Percentiles rank a stretch among this genome's conserved stretches.
Evolutionary conservation across 2,113 vertebrate species (phyloP).

Genomic region (Scomber colias): DNA sequence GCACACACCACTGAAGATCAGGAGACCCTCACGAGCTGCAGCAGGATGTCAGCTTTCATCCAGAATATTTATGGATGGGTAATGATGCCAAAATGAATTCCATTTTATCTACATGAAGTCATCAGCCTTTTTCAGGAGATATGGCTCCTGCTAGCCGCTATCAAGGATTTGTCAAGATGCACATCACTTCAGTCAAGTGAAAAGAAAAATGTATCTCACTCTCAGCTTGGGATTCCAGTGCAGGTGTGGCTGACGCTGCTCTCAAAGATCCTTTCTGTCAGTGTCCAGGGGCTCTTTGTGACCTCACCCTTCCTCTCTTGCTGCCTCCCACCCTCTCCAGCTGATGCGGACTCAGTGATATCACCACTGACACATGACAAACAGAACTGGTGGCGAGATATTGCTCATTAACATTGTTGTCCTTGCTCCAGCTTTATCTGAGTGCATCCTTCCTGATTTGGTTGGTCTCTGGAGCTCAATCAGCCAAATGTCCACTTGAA

Average conservation of each 20-base stretch:
- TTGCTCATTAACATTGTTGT: conserved; percentile 71
- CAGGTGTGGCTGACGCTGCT: conserved; percentile 51
- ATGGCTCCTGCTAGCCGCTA: conserved; percentile 47
- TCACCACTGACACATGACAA: conserved; percentile 50
- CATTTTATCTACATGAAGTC: conserved; percentile 77
- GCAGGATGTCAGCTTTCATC: conserved; percentile 63
- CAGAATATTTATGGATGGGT: conserved; percentile 69
- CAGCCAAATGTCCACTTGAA: conserved; percentile 17
- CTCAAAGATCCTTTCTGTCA: conserved; percentile 58
- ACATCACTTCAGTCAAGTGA: conserved; percentile 40
- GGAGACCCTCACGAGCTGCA: conserved; percentile 29
- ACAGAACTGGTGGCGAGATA: conserved; percentile 41
- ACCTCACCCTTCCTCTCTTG: conserved; percentile 39
- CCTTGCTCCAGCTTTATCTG: conserved; percentile 43
- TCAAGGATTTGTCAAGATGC: conserved; percentile 43
- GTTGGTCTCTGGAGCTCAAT: conserved; percentile 32
- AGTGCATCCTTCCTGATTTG: conserved; percentile 20
- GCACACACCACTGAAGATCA: not conserved
- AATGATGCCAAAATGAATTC: conserved; percentile 67
- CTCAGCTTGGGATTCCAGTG: conserved; percentile 30
- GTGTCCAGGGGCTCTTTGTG: conserved; percentile 43
- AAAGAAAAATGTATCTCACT: conserved; percentile 38
- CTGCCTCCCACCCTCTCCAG: conserved; percentile 43
- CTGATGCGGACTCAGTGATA: conserved; percentile 59
- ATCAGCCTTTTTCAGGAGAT: conserved; percentile 51